Conservation (phyloP, 2,113 vertebrate genomes). For the Peromyscus polionotus region DNA sequence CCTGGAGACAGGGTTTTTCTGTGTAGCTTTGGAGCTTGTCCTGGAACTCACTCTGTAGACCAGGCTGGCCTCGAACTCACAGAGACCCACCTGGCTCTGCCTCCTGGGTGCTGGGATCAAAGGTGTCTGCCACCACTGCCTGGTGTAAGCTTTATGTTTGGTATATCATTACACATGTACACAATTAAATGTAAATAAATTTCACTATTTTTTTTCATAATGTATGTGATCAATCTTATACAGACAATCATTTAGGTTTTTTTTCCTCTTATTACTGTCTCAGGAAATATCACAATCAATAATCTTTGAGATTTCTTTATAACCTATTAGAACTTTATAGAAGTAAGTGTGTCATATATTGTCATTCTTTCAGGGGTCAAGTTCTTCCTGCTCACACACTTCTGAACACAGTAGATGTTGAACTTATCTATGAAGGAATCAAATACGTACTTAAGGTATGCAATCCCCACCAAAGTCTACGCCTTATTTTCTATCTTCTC, state of each 20-base stretch:
- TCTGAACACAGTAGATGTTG: slow-evolving; percentile 96
- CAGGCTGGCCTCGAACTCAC: no score
- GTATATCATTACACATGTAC: background rate
- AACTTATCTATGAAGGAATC: slow-evolving; percentile 97
- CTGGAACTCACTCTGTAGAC: no score
- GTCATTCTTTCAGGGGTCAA: slow-evolving; percentile 92
- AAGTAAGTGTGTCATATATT: slow-evolving; percentile 36
- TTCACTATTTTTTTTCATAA: background rate
- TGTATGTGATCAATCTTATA: slow-evolving; percentile 31
- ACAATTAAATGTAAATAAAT: background rate
- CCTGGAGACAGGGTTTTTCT: no score
- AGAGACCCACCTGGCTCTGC: no score
- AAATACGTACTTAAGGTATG: slow-evolving; percentile 95
- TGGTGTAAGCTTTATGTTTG: background rate
- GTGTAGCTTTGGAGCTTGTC: no score
- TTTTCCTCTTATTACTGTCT: slow-evolving; percentile 34
- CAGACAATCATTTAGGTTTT: background rate
- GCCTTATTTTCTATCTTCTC: background rate
- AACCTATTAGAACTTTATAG: slow-evolving; percentile 51
- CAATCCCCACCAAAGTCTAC: background rate
- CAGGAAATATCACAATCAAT: slow-evolving; percentile 33
- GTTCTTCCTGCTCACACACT: slow-evolving; percentile 97
- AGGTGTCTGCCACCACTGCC: no score
- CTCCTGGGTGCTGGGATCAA: no score
- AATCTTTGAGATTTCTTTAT: slow-evolving; percentile 40